Percentiles rank a stretch among this genome's conserved stretches.
These are phyloP conservation scores for Mesochorus sp. DNA, from an alignment of 2,888 invertebrate species.

Conservation along the genomic window DNA sequence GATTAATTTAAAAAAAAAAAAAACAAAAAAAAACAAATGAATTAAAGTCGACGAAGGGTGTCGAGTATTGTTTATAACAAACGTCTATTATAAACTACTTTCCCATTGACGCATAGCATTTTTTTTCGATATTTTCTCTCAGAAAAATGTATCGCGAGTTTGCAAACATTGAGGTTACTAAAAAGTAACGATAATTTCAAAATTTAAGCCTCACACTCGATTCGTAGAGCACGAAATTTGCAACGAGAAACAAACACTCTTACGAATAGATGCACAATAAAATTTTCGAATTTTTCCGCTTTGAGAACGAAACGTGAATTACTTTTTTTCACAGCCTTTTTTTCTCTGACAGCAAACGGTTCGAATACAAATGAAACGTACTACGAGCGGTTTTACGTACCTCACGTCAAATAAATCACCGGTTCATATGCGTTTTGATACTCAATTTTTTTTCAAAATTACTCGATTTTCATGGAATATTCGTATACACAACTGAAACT, in stretches of 20 bases:
- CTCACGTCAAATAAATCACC: constrained; percentile 7
- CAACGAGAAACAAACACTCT: neutral
- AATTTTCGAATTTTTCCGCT: neutral
- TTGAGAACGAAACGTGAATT: constrained; percentile 15
- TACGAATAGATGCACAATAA: neutral
- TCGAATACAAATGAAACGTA: constrained; percentile 37
- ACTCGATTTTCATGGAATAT: constrained; percentile 66
- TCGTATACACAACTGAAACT: too few relatives aligned
- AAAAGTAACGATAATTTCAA: constrained; percentile 52
- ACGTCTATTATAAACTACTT: constrained; percentile 8
- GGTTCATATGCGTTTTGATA: neutral
- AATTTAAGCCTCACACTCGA: neutral
- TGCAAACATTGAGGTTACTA: constrained; percentile 53
- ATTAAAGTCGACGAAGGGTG: neutral
- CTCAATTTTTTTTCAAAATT: constrained; percentile 9
- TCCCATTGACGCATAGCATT: constrained; percentile 46
- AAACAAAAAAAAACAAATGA: neutral
- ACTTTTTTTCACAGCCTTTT: constrained; percentile 47
- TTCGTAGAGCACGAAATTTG: constrained; percentile 5
- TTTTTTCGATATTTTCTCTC: constrained; percentile 49
- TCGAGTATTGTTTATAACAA: constrained; percentile 1
- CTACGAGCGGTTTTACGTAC: constrained; percentile 18
- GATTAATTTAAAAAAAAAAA: too few relatives aligned
- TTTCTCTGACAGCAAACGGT: constrained; percentile 58
- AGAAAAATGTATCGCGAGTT: constrained; percentile 50